Evolutionary conservation across 37 sponge, comb jelly and placozoan genomes (phyloP), one percentile per base, ranked within the genome.

Genomic region (Axinella damicornis): DNA sequence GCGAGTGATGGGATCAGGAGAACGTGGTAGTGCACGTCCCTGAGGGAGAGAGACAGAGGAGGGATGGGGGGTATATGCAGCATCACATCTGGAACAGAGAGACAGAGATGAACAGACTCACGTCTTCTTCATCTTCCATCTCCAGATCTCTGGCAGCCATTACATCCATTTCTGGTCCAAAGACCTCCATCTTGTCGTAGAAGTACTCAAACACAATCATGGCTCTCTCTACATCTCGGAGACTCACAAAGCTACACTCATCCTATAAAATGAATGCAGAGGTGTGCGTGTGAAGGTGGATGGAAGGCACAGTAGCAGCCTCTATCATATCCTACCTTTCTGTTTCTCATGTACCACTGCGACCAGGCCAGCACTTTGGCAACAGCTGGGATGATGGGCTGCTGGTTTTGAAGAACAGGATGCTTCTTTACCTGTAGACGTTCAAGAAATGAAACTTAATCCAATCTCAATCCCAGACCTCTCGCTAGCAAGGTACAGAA

Each of bases 201-300:
- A 95, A 86, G 70, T 87, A 86, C 34, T 82, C 78, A 78, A 92
- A 91, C 36, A 95, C 95, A 67, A 91, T 84, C 93, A 95, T 92
- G 16, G 84, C 80, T 62, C 95, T 79, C 56, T 95, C 95, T 18
- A 95, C 89, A 84, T 95, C 95, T 53, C 95, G 73, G 25, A 95
- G 69, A 65, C 95, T 95, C 38, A 95, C 95, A 92, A 91, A 95
- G 74, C 95, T 92, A 73, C 95, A 95, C 56, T 95, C 95, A 88
- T 95, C 92, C 90, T 94, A 46, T 4, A 46, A 9, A 46, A 12
- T 46, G 46, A 46, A 9, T n/a, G 9, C 46, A 46, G 9, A 46
- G 46, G 9, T 46, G 46, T 12, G 9, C 9, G 46, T 46, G 46
- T 46, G 9, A 46, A 46, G 46, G 46, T 46, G 46, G 46, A 12